phyloP scores from a whole-genome alignment of 2,888 invertebrate species.

The Machimus rusticus region DNA sequence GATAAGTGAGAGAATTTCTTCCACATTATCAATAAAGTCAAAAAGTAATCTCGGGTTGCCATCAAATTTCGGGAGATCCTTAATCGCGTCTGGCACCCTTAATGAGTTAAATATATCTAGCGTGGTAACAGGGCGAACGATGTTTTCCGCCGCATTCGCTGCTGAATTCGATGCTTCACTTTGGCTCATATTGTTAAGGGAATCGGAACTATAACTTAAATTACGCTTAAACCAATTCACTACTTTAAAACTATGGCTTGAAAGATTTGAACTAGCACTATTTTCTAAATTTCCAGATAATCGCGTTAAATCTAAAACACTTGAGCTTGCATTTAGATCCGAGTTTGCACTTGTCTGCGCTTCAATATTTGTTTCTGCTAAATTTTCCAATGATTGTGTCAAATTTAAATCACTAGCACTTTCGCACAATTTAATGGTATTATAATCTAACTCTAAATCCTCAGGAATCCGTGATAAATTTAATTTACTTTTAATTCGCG shows the following conservation, averaged over 20 bases:
- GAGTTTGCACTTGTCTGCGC: neutral
- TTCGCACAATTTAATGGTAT: neutral
- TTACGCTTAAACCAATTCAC: neutral
- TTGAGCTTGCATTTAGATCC: neutral
- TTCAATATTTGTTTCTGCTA: neutral
- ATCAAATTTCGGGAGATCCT: neutral
- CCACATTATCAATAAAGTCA: neutral
- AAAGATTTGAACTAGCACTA: neutral
- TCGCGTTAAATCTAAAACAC: neutral
- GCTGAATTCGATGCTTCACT: no score
- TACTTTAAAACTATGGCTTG: neutral
- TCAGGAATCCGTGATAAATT: neutral
- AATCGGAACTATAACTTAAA: neutral
- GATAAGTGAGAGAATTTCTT: neutral
- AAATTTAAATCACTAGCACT: neutral
- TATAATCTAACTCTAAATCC: neutral
- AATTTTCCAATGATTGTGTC: neutral
- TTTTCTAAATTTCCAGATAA: no score
- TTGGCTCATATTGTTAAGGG: no score
- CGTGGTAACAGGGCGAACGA: neutral
- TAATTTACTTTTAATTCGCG: neutral
- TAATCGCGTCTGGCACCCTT: neutral
- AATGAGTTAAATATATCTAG: neutral
- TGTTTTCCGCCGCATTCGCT: neutral
- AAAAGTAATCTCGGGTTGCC: neutral